Base-by-base conservation (phyloP, 92 coral and sea anemone species). In the Zoanthus sansibaricus region DNA sequence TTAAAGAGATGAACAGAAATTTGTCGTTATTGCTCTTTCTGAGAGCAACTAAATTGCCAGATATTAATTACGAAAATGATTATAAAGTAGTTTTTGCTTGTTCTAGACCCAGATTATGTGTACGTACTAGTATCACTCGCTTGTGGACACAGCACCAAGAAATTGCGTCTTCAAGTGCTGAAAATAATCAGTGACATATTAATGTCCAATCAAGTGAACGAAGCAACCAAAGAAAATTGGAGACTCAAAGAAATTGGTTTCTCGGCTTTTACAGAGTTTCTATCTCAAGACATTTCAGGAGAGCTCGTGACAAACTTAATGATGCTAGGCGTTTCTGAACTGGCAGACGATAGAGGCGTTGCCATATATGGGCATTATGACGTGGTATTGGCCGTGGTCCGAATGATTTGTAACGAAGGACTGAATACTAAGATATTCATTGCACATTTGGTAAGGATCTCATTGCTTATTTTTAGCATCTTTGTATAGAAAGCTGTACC, bases 351-450 rank as follows among this genome's bases (percentile, higher is more conserved):
- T 77, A 94, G 91, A 59, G 98, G 98, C 14, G 90, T 94, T 10
- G 93, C 91, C 20, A 95, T 95, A 52, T 95, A 93, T 84, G 98
- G 92, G n/a, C 90, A 97, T 78, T 97, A 90, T 83, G 91, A 91
- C 85, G 93, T 95, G 77, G 97, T 97, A 25, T 69, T 97, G 82
- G 93, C 99, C 32, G 98, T 97, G 87, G 91, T 95, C 21, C 88
- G 91, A 52, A 82, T 95, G 98, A 91, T 94, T 78, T 78, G 79
- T 42, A 82, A 77, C 49, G 87, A 72, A 78, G 94, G 83, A 33
- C 90, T 93, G 88, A 89, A 83, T 54, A 89, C 88, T 37, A 94
- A 93, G 75, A 88, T 91, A 44, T 87, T 83, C 75, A 88, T 93
- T 12, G 78, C 90, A 46, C 95, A 93, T 76, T 83, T 93, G 98